Evolutionary conservation across 1,140 invertebrate species (phyloP).

Genomic region (Cyrtorhinus lividipennis): DNA sequence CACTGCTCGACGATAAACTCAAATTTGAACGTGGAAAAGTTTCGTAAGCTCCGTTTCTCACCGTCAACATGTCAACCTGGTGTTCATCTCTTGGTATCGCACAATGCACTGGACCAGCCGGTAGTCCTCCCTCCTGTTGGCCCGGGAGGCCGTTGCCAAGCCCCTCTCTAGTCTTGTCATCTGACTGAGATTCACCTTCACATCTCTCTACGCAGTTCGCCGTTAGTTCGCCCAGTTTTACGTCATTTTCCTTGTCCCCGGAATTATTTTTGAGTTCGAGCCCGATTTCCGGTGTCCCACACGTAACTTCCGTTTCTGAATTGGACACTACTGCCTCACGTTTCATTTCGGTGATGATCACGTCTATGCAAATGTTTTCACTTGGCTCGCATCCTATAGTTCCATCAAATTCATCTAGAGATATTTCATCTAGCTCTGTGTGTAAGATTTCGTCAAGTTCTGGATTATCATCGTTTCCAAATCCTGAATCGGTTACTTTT

Average conservation of each 20-base stretch:
- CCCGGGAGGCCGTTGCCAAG: neutral
- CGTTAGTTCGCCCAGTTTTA: neutral
- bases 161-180: neutral
- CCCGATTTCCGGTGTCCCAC: neutral
- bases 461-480: neutral
- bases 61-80: neutral
- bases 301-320: neutral
- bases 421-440: neutral
- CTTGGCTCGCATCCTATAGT: neutral
- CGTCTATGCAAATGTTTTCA: neutral
- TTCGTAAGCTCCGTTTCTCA: neutral
- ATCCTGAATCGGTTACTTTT: neutral
- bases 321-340: neutral
- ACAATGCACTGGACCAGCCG: neutral
- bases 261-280: neutral
- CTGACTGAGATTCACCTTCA: neutral
- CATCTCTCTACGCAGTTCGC: neutral
- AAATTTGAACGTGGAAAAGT: neutral
- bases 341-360: neutral
- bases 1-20: neutral
- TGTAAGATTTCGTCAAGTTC: neutral
- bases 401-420: neutral
- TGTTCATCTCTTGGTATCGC: constrained; percentile 2
- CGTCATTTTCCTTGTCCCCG: neutral
- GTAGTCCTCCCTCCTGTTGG: neutral